Base-by-base conservation (phyloP, 2,113 vertebrate species). In the Menidia beryllina region DNA sequence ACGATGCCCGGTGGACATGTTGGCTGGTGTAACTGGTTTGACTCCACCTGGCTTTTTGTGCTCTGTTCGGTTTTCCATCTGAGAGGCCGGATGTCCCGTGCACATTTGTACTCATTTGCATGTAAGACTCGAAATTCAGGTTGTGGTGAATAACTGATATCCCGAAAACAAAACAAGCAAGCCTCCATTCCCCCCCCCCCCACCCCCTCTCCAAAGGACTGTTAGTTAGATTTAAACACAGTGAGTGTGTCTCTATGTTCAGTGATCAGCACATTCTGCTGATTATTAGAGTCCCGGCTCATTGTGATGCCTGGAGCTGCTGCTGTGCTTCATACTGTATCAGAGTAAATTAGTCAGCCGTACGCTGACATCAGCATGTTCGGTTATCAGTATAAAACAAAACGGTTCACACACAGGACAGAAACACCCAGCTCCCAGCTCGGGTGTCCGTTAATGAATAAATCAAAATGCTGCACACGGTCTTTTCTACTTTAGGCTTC, bases 121-220 rank as follows among this genome's bases (percentile, higher is more conserved):
- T n/a, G n/a, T n/a, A 21, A 52, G 55, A 87, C 79, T 54, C 61
- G 88, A 82, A 86, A 74, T 73, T 75, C 83, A 51, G 72, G 86
- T 86, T 84, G 49, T n/a, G 9, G n/a, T 69, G 68, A 79, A 61
- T 13, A 9, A 11, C 34, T 79, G 66, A 9, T 79, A 24, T 72
- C 72, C 41, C 45, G 26, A 74, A 75, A 3, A 19, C 52, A n/a
- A 26, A 25, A 51, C 52, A 36, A 64, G 57, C 2, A 20, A 39
- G 23, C 34, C 17, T 6, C 30, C 66, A 49, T 48, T 13, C 8
- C 51, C n/a, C n/a, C n/a, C n/a, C n/a, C n/a, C n/a, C n/a, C n/a
- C n/a, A n/a, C n/a, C n/a, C n/a, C n/a, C n/a, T n/a, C n/a, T n/a
- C n/a, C n/a, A n/a, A 48, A 58, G 34, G 24, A 60, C 36, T 50